Percentiles rank a stretch among this genome's conserved stretches.
Conservation (phyloP, 2,797 vertebrate genomes). For the Chloroceryle amazona region DNA sequence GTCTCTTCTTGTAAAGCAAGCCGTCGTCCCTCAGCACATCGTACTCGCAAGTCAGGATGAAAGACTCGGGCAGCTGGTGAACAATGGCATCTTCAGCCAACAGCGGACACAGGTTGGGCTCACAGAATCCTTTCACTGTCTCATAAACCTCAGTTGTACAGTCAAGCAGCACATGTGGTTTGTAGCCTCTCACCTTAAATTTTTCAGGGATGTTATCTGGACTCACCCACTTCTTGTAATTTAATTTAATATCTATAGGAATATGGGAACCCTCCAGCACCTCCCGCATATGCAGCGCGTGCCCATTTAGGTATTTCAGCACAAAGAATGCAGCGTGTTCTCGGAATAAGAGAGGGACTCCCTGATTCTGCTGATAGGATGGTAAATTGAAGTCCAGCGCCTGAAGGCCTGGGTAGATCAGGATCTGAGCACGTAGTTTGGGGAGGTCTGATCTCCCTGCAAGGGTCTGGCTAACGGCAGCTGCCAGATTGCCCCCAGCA, state of each 20-base stretch:
- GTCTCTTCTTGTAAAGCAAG: slow-evolving; percentile 86
- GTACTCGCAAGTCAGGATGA: slow-evolving; percentile 89
- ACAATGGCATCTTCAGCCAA: slow-evolving; percentile 80
- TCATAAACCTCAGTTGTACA: slow-evolving; percentile 78
- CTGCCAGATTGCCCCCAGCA: slow-evolving; percentile 84
- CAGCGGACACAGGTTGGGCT: slow-evolving; percentile 80
- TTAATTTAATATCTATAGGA: slow-evolving; percentile 77
- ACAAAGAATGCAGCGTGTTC: slow-evolving; percentile 75
- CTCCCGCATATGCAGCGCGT: slow-evolving; percentile 69
- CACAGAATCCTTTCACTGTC: slow-evolving; percentile 58
- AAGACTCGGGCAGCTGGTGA: slow-evolving; percentile 78
- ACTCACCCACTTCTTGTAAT: slow-evolving; percentile 83
- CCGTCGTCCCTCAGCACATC: slow-evolving; percentile 88
- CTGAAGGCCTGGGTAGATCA: slow-evolving; percentile 88
- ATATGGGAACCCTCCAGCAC: slow-evolving; percentile 83
- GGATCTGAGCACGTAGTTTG: slow-evolving; percentile 86
- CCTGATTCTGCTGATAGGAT: slow-evolving; percentile 87
- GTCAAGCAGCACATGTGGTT: not conserved
- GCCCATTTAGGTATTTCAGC: slow-evolving; percentile 80
- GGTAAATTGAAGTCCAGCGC: slow-evolving; percentile 88
- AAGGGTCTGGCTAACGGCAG: slow-evolving; percentile 81
- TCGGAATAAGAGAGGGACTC: slow-evolving; percentile 82
- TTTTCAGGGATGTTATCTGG: slow-evolving; percentile 82
- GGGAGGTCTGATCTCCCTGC: slow-evolving; percentile 77
- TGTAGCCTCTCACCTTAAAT: slow-evolving; percentile 77